Conservation (phyloP, 2,888 invertebrate species). For the Pherbina coryleti region DNA sequence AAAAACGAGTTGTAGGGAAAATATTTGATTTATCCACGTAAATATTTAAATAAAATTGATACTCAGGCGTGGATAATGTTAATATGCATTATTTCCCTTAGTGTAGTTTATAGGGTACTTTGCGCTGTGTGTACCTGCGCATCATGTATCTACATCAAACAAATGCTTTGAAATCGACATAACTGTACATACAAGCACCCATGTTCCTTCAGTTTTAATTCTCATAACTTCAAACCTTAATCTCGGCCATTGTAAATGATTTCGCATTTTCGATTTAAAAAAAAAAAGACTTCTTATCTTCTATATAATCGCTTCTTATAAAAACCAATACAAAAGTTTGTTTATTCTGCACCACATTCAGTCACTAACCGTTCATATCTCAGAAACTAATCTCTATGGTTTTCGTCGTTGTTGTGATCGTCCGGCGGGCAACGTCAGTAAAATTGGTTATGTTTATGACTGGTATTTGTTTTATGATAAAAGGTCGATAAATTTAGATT, state of each 20-base stretch:
- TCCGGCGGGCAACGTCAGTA: not conserved
- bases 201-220: no score
- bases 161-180: not conserved
- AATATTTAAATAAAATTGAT: no score
- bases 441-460: not conserved
- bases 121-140: no score
- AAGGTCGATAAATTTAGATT: not conserved
- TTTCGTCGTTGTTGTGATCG: not conserved
- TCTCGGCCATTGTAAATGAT: not conserved
- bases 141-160: no score
- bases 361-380: not conserved
- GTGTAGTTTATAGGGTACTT: no score
- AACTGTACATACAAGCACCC: not conserved
- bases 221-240: no score
- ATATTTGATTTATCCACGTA: no score
- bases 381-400: not conserved
- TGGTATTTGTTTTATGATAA: not conserved
- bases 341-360: not conserved
- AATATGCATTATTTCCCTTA: no score
- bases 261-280: not conserved
- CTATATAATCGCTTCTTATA: slow-evolving; percentile 10
- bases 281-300: not conserved
- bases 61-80: no score
- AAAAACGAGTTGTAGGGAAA: no score
- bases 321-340: not conserved